Percentiles rank a stretch among this genome's conserved stretches.
phyloP scores from a whole-genome alignment of 2,797 vertebrate species.

The Acomys russatus region DNA sequence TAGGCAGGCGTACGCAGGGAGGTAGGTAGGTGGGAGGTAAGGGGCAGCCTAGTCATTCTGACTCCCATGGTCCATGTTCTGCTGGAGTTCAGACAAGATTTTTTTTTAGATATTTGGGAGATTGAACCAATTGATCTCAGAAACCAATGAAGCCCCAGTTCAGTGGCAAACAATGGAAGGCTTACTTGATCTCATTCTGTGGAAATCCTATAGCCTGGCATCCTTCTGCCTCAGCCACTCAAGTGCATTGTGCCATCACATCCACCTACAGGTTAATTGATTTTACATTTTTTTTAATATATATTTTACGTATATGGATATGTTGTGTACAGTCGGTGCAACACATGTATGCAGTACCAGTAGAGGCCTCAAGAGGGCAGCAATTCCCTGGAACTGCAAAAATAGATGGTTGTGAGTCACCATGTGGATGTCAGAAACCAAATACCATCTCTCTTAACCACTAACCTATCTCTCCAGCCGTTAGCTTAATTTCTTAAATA shows the following conservation, averaged over 20 bases:
- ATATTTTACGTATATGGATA: background rate
- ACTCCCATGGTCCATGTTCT: background rate
- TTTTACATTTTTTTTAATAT: background rate
- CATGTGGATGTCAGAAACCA: background rate
- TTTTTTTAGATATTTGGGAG: background rate
- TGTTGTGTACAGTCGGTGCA: background rate
- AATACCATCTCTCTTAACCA: background rate
- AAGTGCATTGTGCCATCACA: background rate
- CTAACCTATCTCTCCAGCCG: background rate
- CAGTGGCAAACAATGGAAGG: background rate
- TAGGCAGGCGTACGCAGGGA: background rate
- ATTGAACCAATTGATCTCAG: background rate
- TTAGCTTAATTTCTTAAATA: too few relatives aligned
- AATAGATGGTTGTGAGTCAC: background rate
- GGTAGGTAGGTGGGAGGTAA: background rate
- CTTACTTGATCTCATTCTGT: background rate
- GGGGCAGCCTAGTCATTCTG: background rate
- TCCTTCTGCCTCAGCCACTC: background rate
- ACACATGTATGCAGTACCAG: background rate
- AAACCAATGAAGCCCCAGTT: background rate
- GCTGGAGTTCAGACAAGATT: background rate
- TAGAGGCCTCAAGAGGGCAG: background rate
- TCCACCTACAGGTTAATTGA: background rate
- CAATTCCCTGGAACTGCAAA: background rate
- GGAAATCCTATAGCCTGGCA: background rate